phyloP scores from a whole-genome alignment of 2,888 invertebrate genomes.

The Lepidonotus clava region DNA sequence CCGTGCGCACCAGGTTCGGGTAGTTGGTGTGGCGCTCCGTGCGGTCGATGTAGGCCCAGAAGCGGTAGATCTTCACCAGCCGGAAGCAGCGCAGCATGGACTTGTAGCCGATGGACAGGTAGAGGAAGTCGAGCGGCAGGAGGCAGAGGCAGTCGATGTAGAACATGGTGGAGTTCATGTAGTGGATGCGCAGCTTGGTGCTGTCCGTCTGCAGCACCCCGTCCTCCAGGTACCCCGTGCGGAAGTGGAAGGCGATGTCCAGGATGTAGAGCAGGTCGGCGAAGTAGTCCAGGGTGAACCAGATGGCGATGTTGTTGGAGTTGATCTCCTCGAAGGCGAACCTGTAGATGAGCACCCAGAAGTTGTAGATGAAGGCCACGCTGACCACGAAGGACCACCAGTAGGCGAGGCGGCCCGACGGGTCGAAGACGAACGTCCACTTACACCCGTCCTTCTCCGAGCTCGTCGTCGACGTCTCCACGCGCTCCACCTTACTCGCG shows the following conservation, averaged over 20 bases:
- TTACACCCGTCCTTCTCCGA: slow-evolving; percentile 84
- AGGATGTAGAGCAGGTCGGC: slow-evolving; percentile 97
- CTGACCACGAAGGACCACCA: slow-evolving; percentile 81
- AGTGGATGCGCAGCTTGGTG: slow-evolving; percentile 94
- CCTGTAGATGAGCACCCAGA: slow-evolving; percentile 81
- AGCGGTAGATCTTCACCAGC: slow-evolving; percentile 97
- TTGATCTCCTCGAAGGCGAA: slow-evolving; percentile 98
- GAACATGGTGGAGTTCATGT: slow-evolving; percentile 98
- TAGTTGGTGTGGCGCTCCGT: slow-evolving; percentile 99
- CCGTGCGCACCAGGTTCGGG: slow-evolving; percentile 90
- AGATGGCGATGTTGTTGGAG: slow-evolving; percentile 91
- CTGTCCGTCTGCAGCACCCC: slow-evolving; percentile 98
- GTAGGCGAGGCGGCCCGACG: slow-evolving; percentile 90
- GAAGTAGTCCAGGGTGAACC: slow-evolving; percentile 98
- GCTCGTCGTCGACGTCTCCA: slow-evolving; percentile 81
- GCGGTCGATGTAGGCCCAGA: slow-evolving; percentile 99
- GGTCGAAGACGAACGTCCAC: slow-evolving; percentile 96
- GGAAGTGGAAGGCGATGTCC: slow-evolving; percentile 98
- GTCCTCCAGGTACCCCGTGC: slow-evolving; percentile 98
- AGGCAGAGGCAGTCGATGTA: slow-evolving; percentile 99
- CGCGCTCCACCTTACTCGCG: slow-evolving; percentile 25
- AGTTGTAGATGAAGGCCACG: slow-evolving; percentile 80
- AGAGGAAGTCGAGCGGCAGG: slow-evolving; percentile 97
- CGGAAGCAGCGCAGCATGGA: slow-evolving; percentile 97
- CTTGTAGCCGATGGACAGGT: slow-evolving; percentile 96